Percentiles rank a stretch among this genome's conserved stretches.
Evolutionary conservation across 1,140 invertebrate species (phyloP).

Genomic region (Cryptotermes secundus): DNA sequence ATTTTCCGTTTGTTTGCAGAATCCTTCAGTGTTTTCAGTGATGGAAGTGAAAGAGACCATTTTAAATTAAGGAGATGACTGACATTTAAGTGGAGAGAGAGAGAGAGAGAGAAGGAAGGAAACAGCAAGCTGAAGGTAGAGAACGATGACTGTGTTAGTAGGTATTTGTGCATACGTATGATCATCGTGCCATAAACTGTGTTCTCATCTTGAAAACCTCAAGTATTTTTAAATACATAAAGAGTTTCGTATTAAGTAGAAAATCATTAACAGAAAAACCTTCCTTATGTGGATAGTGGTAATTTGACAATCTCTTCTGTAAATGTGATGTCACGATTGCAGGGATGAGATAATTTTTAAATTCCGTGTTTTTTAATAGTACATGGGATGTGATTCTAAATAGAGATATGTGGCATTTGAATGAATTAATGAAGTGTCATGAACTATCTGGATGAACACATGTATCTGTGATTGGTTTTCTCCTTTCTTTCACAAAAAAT

Average conservation of each 20-base stretch:
- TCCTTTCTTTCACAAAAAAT: not conserved
- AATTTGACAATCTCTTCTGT: conserved; percentile 17
- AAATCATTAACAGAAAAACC: not conserved
- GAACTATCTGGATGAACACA: not conserved
- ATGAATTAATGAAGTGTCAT: not conserved
- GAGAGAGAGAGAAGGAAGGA: no score
- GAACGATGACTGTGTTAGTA: not conserved
- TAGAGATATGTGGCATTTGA: not conserved
- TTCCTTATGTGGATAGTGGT: not conserved
- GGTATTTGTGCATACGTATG: not conserved
- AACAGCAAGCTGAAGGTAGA: not conserved
- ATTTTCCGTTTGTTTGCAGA: not conserved
- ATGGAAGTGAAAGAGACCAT: not conserved
- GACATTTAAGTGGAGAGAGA: not conserved
- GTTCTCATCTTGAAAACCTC: not conserved
- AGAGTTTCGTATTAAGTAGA: not conserved
- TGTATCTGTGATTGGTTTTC: not conserved
- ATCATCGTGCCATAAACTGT: not conserved
- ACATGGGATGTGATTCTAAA: not conserved
- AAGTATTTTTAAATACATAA: conserved; percentile 18
- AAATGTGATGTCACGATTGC: not conserved
- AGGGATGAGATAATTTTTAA: not conserved
- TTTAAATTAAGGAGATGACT: not conserved
- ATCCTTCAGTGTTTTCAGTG: not conserved
- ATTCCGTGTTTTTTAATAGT: not conserved